phyloP scores from a whole-genome alignment of 2,113 vertebrate species.

The Nettapus auritus region DNA sequence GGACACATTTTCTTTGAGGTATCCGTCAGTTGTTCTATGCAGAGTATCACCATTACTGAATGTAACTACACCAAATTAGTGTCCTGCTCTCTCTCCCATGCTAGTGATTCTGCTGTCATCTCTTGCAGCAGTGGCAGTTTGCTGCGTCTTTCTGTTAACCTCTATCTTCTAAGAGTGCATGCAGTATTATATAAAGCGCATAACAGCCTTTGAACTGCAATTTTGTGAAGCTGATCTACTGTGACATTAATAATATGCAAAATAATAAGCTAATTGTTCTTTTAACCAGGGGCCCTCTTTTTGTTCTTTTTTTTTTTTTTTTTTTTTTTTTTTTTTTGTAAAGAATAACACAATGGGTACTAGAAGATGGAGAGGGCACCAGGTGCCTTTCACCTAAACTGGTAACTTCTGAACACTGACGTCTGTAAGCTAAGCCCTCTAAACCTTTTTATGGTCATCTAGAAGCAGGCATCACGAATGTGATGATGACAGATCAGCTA shows the following conservation, averaged over 20 bases:
- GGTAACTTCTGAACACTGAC: background rate
- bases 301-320: background rate
- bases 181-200: background rate
- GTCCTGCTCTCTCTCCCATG: background rate
- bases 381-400: background rate
- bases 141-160: background rate
- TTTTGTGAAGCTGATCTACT: background rate
- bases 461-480: background rate
- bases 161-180: background rate
- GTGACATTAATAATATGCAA: background rate
- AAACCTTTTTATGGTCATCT: background rate
- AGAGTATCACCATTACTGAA: background rate
- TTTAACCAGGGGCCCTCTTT: background rate
- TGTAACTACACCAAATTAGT: background rate
- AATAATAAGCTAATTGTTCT: background rate
- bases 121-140: background rate
- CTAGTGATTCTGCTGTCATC: background rate
- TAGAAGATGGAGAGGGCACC: accelerated
- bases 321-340: background rate
- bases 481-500: constrained; percentile 4
- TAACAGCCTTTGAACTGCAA: background rate
- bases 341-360: background rate
- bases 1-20: background rate
- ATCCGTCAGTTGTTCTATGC: background rate
- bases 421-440: background rate